Conservation (phyloP, 2,888 invertebrate genomes). For the Drosophila imparisetae region DNA sequence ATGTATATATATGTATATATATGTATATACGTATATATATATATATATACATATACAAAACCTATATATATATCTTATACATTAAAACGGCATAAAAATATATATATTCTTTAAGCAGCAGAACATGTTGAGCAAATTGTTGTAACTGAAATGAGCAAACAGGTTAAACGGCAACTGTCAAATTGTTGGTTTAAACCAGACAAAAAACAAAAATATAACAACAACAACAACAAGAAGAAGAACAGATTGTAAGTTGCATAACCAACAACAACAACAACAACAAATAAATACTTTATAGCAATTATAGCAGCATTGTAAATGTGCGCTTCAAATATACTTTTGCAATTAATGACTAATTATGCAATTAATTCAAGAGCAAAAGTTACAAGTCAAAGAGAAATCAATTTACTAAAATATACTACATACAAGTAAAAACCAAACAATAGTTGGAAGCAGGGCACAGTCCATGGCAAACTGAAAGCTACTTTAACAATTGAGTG, state of each 20-base stretch:
- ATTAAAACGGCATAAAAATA: slow-evolving; percentile 19
- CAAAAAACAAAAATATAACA: background rate
- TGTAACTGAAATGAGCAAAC: slow-evolving; percentile 23
- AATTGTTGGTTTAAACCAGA: slow-evolving; percentile 11
- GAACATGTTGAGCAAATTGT: slow-evolving; percentile 29
- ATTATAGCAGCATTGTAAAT: slow-evolving; percentile 79
- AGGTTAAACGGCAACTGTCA: slow-evolving; percentile 3
- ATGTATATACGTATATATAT: slow-evolving; percentile 14
- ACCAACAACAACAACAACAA: slow-evolving; percentile 9
- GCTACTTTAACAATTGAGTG: slow-evolving; percentile 58
- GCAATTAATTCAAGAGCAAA: slow-evolving; percentile 31
- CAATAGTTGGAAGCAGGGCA: slow-evolving; percentile 59
- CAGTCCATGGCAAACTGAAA: slow-evolving; percentile 64
- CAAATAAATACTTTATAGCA: slow-evolving; percentile 64
- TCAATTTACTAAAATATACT: slow-evolving; percentile 27
- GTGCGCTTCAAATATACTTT: slow-evolving; percentile 73
- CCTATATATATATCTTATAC: slow-evolving; percentile 23
- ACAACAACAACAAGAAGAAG: slow-evolving; percentile 4
- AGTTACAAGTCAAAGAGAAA: slow-evolving; percentile 19
- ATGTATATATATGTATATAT: slow-evolving; percentile 19
- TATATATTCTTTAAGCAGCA: slow-evolving; percentile 48
- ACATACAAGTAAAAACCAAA: slow-evolving; percentile 32
- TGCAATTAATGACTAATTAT: slow-evolving; percentile 43
- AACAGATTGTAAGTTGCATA: slow-evolving; percentile 11
- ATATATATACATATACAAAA: slow-evolving; percentile 7